Conservation (phyloP, 2,888 invertebrate species). For the Athalia rosae region DNA sequence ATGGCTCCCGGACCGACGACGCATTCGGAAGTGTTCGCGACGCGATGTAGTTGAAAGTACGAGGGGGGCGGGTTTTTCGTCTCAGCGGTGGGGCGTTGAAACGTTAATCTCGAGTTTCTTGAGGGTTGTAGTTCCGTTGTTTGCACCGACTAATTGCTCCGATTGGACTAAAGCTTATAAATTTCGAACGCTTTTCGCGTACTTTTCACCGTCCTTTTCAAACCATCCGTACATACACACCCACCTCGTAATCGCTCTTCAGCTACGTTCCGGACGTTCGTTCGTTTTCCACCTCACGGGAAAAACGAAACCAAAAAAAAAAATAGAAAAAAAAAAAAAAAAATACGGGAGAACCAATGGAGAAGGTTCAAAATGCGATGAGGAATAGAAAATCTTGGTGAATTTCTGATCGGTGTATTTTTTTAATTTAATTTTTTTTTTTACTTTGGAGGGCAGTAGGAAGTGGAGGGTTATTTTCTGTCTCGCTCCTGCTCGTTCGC, state of each 20-base stretch:
- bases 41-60: too few species aligned
- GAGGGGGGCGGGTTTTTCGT: background rate
- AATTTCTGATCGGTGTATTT: too few species aligned
- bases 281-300: background rate
- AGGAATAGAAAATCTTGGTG: too few species aligned
- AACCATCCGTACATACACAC: slow-evolving; percentile 1
- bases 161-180: slow-evolving; percentile 18
- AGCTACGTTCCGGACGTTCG: background rate
- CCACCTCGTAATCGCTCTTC: background rate
- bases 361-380: too few species aligned
- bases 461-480: too few species aligned
- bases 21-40: too few species aligned
- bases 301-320: background rate
- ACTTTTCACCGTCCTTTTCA: too few species aligned
- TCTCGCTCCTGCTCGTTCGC: background rate
- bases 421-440: too few species aligned
- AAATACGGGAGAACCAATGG: too few species aligned
- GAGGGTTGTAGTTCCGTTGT: background rate
- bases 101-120: slow-evolving; percentile 1
- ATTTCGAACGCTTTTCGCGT: slow-evolving; percentile 17
- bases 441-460: too few species aligned
- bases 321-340: background rate
- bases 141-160: slow-evolving; percentile 8
- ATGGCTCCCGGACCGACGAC: too few species aligned
- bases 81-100: background rate